phyloP scores from a whole-genome alignment of 2,888 invertebrate genomes.

The Acleris laterana region DNA sequence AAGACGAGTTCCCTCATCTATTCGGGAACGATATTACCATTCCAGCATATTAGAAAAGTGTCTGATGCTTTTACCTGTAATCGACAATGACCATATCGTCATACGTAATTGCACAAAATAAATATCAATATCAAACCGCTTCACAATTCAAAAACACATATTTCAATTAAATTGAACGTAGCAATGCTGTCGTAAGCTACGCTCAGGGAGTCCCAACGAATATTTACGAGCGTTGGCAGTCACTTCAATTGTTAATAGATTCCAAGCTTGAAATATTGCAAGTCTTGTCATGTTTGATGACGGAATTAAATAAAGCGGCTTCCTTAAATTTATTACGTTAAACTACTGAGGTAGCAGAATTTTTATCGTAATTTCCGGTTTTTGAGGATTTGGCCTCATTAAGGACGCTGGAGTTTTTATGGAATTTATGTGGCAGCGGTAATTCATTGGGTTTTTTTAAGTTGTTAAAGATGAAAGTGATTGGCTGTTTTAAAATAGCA shows the following conservation, averaged over 20 bases:
- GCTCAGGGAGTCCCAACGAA: constrained; percentile 11
- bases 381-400: constrained; percentile 14
- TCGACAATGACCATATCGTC: too few species aligned
- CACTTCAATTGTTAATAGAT: constrained; percentile 38
- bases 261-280: constrained; percentile 32
- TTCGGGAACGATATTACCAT: too few species aligned
- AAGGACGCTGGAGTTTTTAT: neutral
- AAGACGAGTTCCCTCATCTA: too few species aligned
- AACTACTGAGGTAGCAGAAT: constrained; percentile 17
- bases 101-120: too few species aligned
- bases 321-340: constrained; percentile 20
- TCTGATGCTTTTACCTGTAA: too few species aligned
- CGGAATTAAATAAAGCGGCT: constrained; percentile 27
- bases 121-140: too few species aligned
- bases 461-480: too few species aligned
- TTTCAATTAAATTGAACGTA: neutral
- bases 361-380: constrained; percentile 30
- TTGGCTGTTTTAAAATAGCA: too few species aligned
- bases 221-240: constrained; percentile 30
- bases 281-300: constrained; percentile 28
- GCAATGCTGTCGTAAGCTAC: constrained; percentile 12
- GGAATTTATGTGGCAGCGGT: constrained; percentile 8
- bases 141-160: too few species aligned
- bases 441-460: too few species aligned
- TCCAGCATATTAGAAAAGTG: too few species aligned